Percentiles rank a stretch among this genome's conserved stretches.
phyloP scores from a whole-genome alignment of 1,140 invertebrate species.

The Philaenus spumarius region DNA sequence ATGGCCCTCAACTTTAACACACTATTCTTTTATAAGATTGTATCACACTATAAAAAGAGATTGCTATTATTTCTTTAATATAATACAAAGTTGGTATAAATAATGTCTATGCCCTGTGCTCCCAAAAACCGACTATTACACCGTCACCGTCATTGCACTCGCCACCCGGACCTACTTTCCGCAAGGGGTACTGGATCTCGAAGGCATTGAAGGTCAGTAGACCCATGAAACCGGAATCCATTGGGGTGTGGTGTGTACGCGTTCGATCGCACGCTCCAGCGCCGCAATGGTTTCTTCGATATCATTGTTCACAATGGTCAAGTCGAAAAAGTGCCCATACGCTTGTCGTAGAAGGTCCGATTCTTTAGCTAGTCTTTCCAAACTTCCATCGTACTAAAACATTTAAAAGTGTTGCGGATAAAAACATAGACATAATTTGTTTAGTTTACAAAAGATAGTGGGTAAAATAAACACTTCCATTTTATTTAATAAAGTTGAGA shows the following conservation, averaged over 20 bases:
- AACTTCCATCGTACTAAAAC: constrained; percentile 87
- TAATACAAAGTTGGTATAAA: neutral
- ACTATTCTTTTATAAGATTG: neutral
- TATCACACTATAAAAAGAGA: neutral
- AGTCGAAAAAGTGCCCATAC: constrained; percentile 97
- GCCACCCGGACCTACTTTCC: neutral
- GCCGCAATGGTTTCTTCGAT: constrained; percentile 96
- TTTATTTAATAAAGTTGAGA: no score
- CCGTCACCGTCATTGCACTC: no score
- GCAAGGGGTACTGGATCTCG: neutral
- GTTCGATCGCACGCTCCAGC: constrained; percentile 83
- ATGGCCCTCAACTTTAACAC: no score
- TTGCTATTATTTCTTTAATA: neutral
- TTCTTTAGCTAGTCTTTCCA: constrained; percentile 91
- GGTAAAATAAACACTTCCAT: no score
- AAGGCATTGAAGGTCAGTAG: constrained; percentile 60
- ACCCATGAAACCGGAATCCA: constrained; percentile 95
- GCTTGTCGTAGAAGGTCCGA: constrained; percentile 92
- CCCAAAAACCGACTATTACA: no score
- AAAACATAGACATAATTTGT: no score
- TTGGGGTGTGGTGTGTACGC: constrained; percentile 83
- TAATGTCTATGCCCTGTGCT: neutral
- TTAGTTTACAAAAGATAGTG: no score
- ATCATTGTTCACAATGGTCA: constrained; percentile 98
- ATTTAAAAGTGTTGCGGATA: no score